Base-by-base conservation (phyloP, 2,113 vertebrate species). In the Craseonycteris thonglongyai region DNA sequence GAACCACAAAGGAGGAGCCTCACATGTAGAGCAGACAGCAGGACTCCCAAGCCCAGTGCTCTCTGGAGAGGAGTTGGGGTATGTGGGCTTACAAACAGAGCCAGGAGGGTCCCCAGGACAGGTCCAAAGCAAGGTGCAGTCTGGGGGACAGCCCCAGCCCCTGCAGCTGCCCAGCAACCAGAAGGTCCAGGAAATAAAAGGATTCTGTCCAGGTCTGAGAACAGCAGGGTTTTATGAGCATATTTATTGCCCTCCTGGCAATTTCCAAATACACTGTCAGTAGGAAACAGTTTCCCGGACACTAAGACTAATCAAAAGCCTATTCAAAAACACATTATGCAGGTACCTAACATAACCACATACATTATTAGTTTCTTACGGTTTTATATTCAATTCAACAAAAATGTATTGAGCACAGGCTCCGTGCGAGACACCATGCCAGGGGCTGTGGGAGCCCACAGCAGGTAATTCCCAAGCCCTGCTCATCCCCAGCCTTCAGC, bases 301-400 rank as follows among this genome's bases (percentile, higher is more conserved):
- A 90, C 74, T 96, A 91, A 96, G 56, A 82, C 72, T 94, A 88
- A 97, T 96, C 91, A 97, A 97, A 97, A 96, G 68, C 94, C 96
- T 95, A 45, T 95, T 97, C 91, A 93, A 82, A 92, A 96, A 82
- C 7, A 0, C 82, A 85, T 96, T 88, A 94, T 69, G 51, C 72
- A 82, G 74, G 86, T 86, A 88, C 61, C 95, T 94, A 92, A 94
- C 93, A 78, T 93, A 96, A 93, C 88, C 85, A 94, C 54, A 65
- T 78, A 59, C 82, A 95, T 93, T 91, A 95, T 93, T 91, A 94
- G 71, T 85, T 96, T 94, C 93, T 92, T 91, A 96, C 9, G 63
- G 85, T 79, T 94, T 91, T 84, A 96, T 95, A 96, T 69, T 88
- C 88, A 90, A 95, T 83, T 90, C 76, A 95, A 84, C 91, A 95